A percentile compares a stretch with the other conserved stretches of the same genome.
Conservation (phyloP, 2,888 invertebrate genomes). For the Dermolepida albohirtum region DNA sequence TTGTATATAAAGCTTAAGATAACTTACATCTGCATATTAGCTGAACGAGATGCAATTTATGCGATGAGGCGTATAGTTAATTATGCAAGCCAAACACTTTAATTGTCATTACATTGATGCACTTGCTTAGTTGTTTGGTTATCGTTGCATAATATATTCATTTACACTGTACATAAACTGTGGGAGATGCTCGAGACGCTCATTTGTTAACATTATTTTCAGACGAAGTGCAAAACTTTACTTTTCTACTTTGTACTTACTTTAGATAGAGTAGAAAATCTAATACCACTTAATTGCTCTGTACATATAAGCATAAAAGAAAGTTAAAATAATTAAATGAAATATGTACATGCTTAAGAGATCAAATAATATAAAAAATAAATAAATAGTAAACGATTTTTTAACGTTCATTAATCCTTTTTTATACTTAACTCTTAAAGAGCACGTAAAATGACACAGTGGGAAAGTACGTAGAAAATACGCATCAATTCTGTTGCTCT, state of each 20-base stretch:
- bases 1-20: too few species aligned
- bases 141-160: neutral
- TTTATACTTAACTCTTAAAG: too few species aligned
- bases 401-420: too few species aligned
- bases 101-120: conserved; percentile 1
- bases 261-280: too few species aligned
- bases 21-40: too few species aligned
- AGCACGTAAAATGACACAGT: too few species aligned
- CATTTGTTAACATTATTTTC: neutral
- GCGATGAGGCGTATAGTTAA: conserved; percentile 2
- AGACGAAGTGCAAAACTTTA: conserved; percentile 1
- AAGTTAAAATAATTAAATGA: neutral
- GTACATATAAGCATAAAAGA: conserved; percentile 1
- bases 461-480: too few species aligned
- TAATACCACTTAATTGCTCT: neutral
- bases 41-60: too few species aligned
- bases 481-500: too few species aligned
- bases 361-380: neutral
- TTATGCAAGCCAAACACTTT: conserved; percentile 1
- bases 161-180: neutral
- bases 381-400: neutral
- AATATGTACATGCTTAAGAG: neutral
- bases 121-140: conserved; percentile 1
- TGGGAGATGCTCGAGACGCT: neutral
- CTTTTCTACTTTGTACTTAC: too few species aligned